These are phyloP conservation scores for Collichthys lucidus DNA, from an alignment of 2,113 vertebrate species.

Conservation along the genomic window DNA sequence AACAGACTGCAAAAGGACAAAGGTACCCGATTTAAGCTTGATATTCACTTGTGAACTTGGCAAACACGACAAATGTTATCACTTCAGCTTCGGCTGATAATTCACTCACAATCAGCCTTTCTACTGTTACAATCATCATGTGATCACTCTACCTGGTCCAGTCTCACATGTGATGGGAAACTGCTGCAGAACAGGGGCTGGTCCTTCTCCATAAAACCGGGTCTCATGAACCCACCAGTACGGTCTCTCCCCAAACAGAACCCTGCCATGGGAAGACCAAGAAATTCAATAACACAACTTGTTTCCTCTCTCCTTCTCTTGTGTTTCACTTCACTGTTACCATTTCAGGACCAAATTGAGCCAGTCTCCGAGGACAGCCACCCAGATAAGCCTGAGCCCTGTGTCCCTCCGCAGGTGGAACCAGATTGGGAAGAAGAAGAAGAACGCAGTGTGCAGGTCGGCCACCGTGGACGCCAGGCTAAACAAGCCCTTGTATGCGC, in stretches of 20 bases:
- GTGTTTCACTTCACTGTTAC: conserved; percentile 74
- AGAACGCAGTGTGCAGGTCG: conserved; percentile 93
- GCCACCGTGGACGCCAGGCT: conserved; percentile 89
- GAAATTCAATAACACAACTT: background rate
- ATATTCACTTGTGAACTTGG: conserved; percentile 1
- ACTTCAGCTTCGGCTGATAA: background rate
- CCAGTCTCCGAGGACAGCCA: conserved; percentile 96
- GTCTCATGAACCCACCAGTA: conserved; percentile 89
- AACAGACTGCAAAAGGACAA: conserved; percentile 17
- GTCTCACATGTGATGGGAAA: conserved; percentile 87
- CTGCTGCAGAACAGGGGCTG: conserved; percentile 78
- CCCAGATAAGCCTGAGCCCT: conserved; percentile 93
- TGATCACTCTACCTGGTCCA: conserved; percentile 82
- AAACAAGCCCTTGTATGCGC: conserved; percentile 88
- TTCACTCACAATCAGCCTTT: conserved; percentile 1
- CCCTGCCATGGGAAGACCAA: conserved; percentile 66
- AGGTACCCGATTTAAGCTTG: background rate
- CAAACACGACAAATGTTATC: background rate
- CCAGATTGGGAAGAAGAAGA: conserved; percentile 93
- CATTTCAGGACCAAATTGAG: conserved; percentile 97
- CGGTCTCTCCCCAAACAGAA: conserved; percentile 85
- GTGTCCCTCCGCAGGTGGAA: conserved; percentile 88
- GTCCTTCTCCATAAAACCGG: conserved; percentile 76
- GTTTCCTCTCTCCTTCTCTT: fast-evolving
- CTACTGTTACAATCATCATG: background rate